Base-by-base conservation (phyloP, 2,888 invertebrate genomes). In the Ganaspis brasiliensis region DNA sequence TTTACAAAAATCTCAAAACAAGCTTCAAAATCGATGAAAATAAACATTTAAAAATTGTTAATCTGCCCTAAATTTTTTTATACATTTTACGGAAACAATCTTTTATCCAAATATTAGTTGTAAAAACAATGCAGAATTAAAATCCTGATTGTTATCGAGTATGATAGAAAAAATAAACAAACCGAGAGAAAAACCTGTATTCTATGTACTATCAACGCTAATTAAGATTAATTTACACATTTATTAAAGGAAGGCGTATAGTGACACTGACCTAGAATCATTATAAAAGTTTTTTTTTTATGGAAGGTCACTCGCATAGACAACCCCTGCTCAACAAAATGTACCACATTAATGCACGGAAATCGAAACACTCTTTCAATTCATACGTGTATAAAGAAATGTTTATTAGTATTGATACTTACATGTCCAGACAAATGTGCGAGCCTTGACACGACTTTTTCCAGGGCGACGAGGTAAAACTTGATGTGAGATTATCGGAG, bases 181-280 rank as follows among this genome's bases (percentile, higher is more conserved):
- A 31, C 16, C 2, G n/a, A 8, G n/a, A 10, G 31, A 67, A 67
- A 26, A 24, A 67, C n/a, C 14, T 14, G 4, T 1, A 19, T 14
- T 49, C 24, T 24, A 14, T 45, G 9, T 2, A 40, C 67, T 67
- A 14, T n/a, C 45, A 49, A 45, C 24, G 40, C n/a, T 67, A 67
- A 67, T 26, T 67, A 67, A 45, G 67, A 67, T 67, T 24, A 14
- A 67, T 45, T 67, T 9, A 40, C 67, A 49, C 26, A 45, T 24
- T 67, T 24, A 49, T 49, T 16, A 21, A 24, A 24, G 35, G 40
- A 40, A 40, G 63, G n/a, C 40, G 8, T 35, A 61, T 19, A 63
- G 76, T 76, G 78, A 75, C 80, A 76, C 76, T 76, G 80, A 80
- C 78, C 80, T 76, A 80, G 76, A 75, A 75, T 73, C 73, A 78